Base-by-base conservation (phyloP, 2,888 invertebrate species). In the Drosophila antonietae region DNA sequence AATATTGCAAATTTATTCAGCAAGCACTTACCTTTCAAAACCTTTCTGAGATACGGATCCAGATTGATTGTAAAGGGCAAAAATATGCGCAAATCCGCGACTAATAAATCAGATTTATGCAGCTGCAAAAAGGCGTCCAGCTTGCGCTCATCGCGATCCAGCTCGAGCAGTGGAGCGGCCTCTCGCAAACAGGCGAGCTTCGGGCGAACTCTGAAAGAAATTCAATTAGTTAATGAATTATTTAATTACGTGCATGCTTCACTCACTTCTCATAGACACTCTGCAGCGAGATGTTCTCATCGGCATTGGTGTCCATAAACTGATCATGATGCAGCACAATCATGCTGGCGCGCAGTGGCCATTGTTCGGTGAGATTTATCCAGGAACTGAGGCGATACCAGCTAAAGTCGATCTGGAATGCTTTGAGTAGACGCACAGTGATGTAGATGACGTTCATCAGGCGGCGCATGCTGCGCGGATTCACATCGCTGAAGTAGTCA, bases 401-500 rank as follows among this genome's bases (percentile, higher is more conserved):
- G 93, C 98, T 98, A 94, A 99, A 99, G 92, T 99, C 99, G 83
- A 99, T 97, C 94, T 98, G 98, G 95, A 99, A 99, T 91, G 99
- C 98, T 94, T 99, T 97, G 82, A 99, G 94, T 79, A 99, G 94
- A 63, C 99, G 97, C 75, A 98, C 98, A 71, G 98, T 98, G 61
- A 99, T 96, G 90, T 98, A 98, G 63, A 99, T 96, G 68, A 99
- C 98, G 93, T 99, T 99, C 97, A 99, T 98, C 31, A 99, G 94
- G 61, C 99, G 94, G 73, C 98, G 94, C 98, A 99, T 98, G 88
- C 98, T 98, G 53, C 98, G 94, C 0, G 99, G 99, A 94, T 99
- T 99, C 75, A 99, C 98, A 93, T 99, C 99, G 88, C 98, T 98
- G 93, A 99, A 99, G 94, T 99, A 99, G 93, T 99, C 99, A 91